phyloP scores from a whole-genome alignment of 2,797 vertebrate species.

The Pygocentrus nattereri region DNA sequence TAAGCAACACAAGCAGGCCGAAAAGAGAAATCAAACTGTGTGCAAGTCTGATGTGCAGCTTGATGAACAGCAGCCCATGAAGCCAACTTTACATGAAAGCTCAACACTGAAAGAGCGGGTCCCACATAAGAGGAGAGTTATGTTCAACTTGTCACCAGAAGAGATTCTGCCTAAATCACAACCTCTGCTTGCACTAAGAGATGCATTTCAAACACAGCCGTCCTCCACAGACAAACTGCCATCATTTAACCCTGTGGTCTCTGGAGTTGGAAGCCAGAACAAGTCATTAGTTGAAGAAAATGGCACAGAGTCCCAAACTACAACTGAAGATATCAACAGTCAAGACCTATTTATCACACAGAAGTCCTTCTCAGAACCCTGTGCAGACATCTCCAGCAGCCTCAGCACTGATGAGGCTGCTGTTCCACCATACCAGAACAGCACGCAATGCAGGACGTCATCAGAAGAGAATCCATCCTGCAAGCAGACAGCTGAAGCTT shows the following conservation, averaged over 20 bases:
- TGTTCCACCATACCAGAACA: neutral
- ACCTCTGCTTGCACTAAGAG: neutral
- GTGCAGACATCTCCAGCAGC: conserved; percentile 63
- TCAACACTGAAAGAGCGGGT: conserved; percentile 45
- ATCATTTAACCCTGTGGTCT: neutral
- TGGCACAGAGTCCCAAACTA: conserved; percentile 59
- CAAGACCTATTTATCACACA: conserved; percentile 86
- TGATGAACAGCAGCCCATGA: neutral
- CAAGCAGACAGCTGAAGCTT: conserved; percentile 46
- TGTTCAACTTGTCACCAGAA: conserved; percentile 64
- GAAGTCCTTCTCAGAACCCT: conserved; percentile 70
- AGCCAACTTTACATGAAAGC: neutral
- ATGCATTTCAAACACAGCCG: neutral
- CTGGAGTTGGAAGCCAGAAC: neutral
- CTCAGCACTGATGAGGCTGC: neutral
- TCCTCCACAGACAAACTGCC: conserved; percentile 1
- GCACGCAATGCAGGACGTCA: neutral
- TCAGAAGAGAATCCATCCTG: neutral
- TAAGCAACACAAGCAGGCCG: neutral
- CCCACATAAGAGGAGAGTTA: conserved; percentile 71
- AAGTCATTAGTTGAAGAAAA: conserved; percentile 14
- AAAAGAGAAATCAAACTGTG: neutral
- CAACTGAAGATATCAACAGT: conserved; percentile 73
- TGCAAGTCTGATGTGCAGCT: neutral
- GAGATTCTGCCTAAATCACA: neutral